Base-by-base conservation (phyloP, 2,888 invertebrate species). In the Drosophila mercatorum region DNA sequence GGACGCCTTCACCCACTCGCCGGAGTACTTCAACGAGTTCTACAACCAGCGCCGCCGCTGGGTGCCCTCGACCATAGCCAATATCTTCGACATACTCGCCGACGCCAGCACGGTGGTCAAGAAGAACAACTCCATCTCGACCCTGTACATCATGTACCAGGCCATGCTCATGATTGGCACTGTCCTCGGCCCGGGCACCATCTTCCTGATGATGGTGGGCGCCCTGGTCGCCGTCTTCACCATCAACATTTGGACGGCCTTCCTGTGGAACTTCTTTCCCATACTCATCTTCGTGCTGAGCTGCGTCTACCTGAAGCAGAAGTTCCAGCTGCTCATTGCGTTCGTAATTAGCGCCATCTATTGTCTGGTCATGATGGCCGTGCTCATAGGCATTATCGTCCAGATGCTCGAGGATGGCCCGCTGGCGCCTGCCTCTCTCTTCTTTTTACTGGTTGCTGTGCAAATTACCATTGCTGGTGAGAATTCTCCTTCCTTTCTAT, bases 11-110 rank as follows among this genome's bases (percentile, higher is more conserved):
- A 99, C 98, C 0, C 98, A 98, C 91, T 97, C 98, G 36, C 98
- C 98, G 0, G 98, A 98, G 93, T 95, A 93, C 12, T 98, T 98
- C 92, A 95, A 95, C 78, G 98, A 98, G 92, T 98, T 99, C 93
- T 99, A 96, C 93, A 97, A 98, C 93, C 98, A 98, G 92, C 95
- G 98, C 14, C 95, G 98, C 14, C 95, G 98, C 44, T 99, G 98
- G 98, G 97, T 98, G 71, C 98, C 98, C 1, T 98, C 98, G 2
- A 99, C 98, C 0, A 96, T 98, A 92, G 98, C 98, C 40, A 99
- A 99, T 92, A 98, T 98, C 83, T 94, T 98, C 79, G 98, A 99
- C 93, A 94, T 99, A 67, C 93, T 98, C 0, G 94, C 94, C 11
- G 96, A 97, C 91, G 95, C 96, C 75, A 95, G 96, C 81, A 94